A percentile compares a stretch with the other conserved stretches of the same genome.
These are phyloP conservation scores for Rutpela maculata DNA, from an alignment of 2,888 invertebrate genomes.

Conservation along the genomic window DNA sequence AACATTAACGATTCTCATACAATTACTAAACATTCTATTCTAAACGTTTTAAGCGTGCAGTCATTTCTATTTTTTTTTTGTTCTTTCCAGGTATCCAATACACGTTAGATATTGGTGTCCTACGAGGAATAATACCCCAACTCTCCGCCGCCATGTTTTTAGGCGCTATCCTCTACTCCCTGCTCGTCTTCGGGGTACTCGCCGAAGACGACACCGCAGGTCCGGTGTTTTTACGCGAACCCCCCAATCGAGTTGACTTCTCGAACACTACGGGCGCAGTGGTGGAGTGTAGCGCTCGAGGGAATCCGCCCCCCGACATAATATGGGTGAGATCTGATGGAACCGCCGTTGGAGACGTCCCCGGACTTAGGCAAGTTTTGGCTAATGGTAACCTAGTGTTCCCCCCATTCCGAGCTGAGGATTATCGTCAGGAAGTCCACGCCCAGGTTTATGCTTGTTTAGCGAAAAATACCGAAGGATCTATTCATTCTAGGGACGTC, in stretches of 20 bases:
- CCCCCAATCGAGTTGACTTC: conserved; percentile 93
- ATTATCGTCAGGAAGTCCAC: conserved; percentile 95
- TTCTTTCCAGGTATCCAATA: conserved; percentile 28
- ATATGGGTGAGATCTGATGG: conserved; percentile 96
- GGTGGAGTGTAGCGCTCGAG: conserved; percentile 93
- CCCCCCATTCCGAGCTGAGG: conserved; percentile 95
- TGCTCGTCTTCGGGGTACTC: conserved; percentile 43
- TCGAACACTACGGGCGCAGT: conserved; percentile 95
- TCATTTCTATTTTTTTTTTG: background rate
- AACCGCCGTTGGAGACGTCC: conserved; percentile 92
- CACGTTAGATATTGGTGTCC: conserved; percentile 22
- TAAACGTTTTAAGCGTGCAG: too few species aligned
- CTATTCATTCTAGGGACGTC: conserved; percentile 93
- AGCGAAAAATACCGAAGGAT: conserved; percentile 92
- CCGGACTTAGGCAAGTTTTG: conserved; percentile 77
- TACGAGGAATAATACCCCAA: conserved; percentile 5
- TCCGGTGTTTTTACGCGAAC: conserved; percentile 94
- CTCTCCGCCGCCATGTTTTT: conserved; percentile 44
- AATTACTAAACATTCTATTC: too few species aligned
- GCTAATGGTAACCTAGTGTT: conserved; percentile 95
- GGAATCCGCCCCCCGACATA: conserved; percentile 92
- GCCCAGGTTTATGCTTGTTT: conserved; percentile 95
- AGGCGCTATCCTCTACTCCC: conserved; percentile 46
- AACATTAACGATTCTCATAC: too few species aligned
- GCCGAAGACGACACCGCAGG: conserved; percentile 76